A percentile compares a stretch with the other conserved stretches of the same genome.
phyloP scores from a whole-genome alignment of 2,888 invertebrate species.

The Drosophila merina region DNA sequence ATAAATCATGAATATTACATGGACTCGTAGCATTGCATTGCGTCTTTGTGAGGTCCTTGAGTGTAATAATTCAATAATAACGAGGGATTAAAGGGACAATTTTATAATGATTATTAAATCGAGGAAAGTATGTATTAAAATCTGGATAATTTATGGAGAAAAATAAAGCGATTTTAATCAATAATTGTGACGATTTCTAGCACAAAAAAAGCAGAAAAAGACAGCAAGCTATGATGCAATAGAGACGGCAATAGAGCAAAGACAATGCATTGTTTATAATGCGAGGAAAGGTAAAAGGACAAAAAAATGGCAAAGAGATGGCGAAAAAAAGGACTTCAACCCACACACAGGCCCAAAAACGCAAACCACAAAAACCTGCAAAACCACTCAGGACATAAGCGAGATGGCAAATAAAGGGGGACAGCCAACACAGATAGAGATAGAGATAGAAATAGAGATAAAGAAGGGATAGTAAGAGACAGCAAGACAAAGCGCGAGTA shows the following conservation, averaged over 20 bases:
- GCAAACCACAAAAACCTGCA: slow-evolving; percentile 25
- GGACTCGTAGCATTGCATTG: slow-evolving; percentile 8
- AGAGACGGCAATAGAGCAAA: background rate
- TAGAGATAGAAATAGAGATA: background rate
- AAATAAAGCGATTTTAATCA: slow-evolving; percentile 22
- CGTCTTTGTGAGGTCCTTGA: no score
- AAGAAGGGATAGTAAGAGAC: background rate
- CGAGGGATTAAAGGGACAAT: background rate
- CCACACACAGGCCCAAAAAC: slow-evolving; percentile 29
- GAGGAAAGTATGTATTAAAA: background rate
- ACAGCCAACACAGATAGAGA: background rate
- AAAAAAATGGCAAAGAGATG: slow-evolving; percentile 3
- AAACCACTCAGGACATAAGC: slow-evolving; percentile 16
- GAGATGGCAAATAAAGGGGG: background rate
- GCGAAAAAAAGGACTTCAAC: slow-evolving; percentile 29
- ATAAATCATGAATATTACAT: slow-evolving; percentile 26
- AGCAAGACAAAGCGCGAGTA: background rate
- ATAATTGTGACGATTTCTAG: slow-evolving; percentile 65
- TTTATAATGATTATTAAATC: background rate
- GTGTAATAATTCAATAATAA: slow-evolving; percentile 14
- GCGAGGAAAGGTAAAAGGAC: slow-evolving; percentile 1
- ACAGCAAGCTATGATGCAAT: background rate
- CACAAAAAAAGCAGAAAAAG: slow-evolving; percentile 21
- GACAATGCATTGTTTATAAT: slow-evolving; percentile 59
- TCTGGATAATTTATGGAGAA: no score